Base-by-base conservation (phyloP, 2,888 invertebrate species). In the Caenorhabditis sp. region DNA sequence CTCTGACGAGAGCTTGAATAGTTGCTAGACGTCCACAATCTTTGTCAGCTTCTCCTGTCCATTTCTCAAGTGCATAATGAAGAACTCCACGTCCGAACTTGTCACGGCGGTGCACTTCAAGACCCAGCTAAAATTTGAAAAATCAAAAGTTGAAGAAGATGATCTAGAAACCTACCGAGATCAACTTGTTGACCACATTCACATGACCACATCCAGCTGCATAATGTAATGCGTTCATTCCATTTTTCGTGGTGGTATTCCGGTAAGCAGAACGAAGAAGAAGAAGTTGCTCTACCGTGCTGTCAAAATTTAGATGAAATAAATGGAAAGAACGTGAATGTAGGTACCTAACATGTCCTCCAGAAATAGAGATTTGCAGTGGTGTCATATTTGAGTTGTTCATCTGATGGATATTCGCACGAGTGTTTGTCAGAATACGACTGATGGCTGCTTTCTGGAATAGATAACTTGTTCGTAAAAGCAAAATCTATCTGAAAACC, bases 11-110 rank as follows among this genome's bases (percentile, higher is more conserved):
- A 0, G 85, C 58, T 70, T 86, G 86, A 49, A 87, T 79, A 24
- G 82, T 72, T 24, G 86, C 86, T 49, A 87, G 68, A 14, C 87
- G 68, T 7, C 69, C 82, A 19, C 82, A 47, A 54, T 85, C 85
- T 44, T 59, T 70, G 22, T 87, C 86, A 54, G 80, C 86, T 54
- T 84, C 76, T 31, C 85, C 85, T 12, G 81, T 80, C 87, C 87
- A 87, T 41, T 72, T 80, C 22, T 82, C 85, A 12, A 87, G 83
- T 2, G 86, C 84, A 54, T 80, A 76, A 51, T 87, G 87, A 0
- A 87, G 77, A 10, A 86, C 84, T 47, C 86, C 83, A 26, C 82
- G 79, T 0, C 85, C 86, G 26, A 72, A 44, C 19, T 69, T 80
- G 66, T 81, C 82, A 22, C 72, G 63, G 0, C 82, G 80, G 19